These are phyloP conservation scores for Smutsia gigantea DNA, from an alignment of 2,797 vertebrate species.

Conservation along the genomic window DNA sequence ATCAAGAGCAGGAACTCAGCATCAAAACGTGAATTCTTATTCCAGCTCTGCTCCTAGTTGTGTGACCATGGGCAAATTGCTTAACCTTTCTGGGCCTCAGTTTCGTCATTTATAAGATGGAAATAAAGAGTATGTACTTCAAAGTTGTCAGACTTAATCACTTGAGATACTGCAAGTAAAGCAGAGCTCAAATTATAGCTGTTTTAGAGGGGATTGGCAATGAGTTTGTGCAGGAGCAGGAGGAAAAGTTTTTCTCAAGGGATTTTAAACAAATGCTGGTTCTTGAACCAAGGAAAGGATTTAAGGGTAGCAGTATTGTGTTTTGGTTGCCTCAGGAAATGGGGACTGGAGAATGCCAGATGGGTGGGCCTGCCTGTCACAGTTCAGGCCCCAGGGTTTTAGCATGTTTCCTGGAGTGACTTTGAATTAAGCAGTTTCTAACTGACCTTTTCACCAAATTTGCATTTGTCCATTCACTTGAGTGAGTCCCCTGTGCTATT, in stretches of 20 bases:
- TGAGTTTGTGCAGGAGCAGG: not conserved
- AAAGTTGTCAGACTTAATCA: not conserved
- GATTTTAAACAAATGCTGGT: not conserved
- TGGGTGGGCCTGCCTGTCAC: not conserved
- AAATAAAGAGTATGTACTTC: not conserved
- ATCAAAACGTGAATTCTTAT: not conserved
- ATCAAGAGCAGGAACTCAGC: not conserved
- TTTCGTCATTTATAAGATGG: not conserved
- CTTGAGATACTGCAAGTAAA: not conserved
- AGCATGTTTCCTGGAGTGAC: not conserved
- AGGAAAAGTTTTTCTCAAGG: not conserved
- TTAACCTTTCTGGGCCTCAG: not conserved
- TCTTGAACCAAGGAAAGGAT: not conserved
- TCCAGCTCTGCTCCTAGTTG: not conserved
- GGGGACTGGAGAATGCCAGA: not conserved
- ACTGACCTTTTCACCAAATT: conserved; percentile 11
- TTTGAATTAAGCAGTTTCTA: not conserved
- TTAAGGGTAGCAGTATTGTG: not conserved
- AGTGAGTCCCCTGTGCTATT: conserved; percentile 24
- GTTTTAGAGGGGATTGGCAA: not conserved
- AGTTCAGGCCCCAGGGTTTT: not conserved
- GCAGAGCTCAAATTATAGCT: not conserved
- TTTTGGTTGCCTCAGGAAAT: not conserved
- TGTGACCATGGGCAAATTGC: not conserved
- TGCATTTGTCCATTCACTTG: not conserved